Conservation (phyloP, 2,113 vertebrate species). For the Barnardius zonarius region DNA sequence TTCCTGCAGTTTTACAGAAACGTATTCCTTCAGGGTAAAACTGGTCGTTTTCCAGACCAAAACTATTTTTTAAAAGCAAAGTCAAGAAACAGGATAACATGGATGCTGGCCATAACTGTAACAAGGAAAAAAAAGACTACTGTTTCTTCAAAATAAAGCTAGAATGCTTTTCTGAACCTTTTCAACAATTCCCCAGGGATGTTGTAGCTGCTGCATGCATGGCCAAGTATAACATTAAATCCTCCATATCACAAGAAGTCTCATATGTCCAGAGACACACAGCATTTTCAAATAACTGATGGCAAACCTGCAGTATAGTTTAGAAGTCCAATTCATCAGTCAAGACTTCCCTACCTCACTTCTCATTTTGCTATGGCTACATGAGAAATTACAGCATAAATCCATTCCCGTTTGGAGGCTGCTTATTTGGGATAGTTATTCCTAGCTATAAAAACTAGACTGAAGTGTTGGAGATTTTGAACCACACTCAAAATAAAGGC, state of each 20-base stretch:
- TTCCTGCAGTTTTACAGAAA: not conserved
- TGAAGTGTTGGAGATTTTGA: conserved; percentile 5
- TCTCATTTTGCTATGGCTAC: not conserved
- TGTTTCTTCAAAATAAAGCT: not conserved
- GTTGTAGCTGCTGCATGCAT: not conserved
- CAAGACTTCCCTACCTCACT: not conserved
- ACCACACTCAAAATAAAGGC: conserved; percentile 9
- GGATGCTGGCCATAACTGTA: not conserved
- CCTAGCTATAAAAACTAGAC: conserved; percentile 20
- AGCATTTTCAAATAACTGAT: not conserved
- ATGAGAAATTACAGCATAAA: not conserved
- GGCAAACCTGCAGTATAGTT: not conserved
- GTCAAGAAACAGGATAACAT: not conserved
- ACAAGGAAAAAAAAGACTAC: not conserved
- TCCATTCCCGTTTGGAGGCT: not conserved
- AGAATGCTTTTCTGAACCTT: not conserved
- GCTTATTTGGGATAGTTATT: conserved; percentile 10
- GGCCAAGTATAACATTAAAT: not conserved
- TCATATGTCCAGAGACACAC: not conserved
- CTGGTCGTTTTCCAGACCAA: conserved; percentile 23
- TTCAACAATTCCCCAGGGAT: not conserved
- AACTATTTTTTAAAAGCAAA: conserved; percentile 27
- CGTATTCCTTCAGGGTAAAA: not conserved
- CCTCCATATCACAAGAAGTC: not conserved
- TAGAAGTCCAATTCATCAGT: not conserved